Conservation (phyloP, 1,140 invertebrate genomes). For the Tyrophagus putrescentiae region DNA sequence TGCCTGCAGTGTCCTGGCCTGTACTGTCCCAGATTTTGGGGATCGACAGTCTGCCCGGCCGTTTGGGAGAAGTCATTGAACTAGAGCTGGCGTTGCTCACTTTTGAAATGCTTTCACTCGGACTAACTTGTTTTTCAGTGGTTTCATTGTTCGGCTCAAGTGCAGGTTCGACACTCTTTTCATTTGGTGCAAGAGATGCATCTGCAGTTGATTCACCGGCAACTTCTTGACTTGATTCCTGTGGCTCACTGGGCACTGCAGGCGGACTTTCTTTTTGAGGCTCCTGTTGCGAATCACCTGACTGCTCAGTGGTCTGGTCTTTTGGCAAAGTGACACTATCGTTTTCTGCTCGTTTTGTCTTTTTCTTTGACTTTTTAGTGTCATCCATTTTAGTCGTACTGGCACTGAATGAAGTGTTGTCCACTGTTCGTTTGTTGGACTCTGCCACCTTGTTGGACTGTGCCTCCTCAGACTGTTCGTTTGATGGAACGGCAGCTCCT, state of each 20-base stretch:
- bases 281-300: neutral
- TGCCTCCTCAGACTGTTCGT: neutral
- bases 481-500: neutral
- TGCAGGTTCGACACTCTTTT: neutral
- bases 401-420: conserved; percentile 1
- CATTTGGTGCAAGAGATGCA: neutral
- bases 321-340: neutral
- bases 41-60: conserved; percentile 20
- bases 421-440: conserved; percentile 7
- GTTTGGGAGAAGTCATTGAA: neutral
- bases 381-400: neutral
- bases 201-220: neutral
- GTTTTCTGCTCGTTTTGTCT: neutral
- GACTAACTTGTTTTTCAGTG: conserved; percentile 1
- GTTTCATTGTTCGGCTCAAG: conserved; percentile 5
- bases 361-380: neutral
- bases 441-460: neutral
- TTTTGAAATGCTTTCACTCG: neutral
- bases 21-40: conserved; percentile 19
- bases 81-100: neutral
- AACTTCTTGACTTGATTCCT: neutral
- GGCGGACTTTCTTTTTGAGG: neutral
- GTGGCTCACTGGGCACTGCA: neutral
- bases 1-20: neutral
- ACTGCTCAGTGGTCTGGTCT: neutral